Base-by-base conservation (phyloP, 2,888 invertebrate species). In the Meiosimyza platycephala region DNA sequence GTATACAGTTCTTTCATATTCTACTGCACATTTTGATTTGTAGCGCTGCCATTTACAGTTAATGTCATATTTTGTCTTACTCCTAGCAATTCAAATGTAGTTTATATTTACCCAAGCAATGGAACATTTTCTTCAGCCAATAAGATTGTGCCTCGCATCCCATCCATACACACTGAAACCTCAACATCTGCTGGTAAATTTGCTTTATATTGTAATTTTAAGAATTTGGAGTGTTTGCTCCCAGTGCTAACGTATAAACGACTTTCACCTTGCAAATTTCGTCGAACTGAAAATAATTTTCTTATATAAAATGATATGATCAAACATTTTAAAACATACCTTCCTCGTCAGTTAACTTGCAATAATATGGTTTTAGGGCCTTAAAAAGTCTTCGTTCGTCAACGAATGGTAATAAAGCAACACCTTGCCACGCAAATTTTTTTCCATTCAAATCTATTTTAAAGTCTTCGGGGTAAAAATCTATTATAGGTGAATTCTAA, bases 401-500 rank as follows among this genome's bases (percentile, higher is more conserved):
- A 0, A 99, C 99, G 88, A 99, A 99, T 7, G 99, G 99, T 76
- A 99, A 88, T 55, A 99, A 88, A 0, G 99, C 99, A 2, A 99
- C 99, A 60, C 99, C 99, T 88, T 99, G 98, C 99, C 99, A 99
- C 65, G 99, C 99, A 88, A 95, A 99, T 88, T 98, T 99, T 89
- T 99, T 99, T 50, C 99, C 99, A 88, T 99, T 99, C 78, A 99
- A 89, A 88, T 99, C 98, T 75, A 99, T 97, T 88, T 94, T 95
- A 88, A 99, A 99, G 87, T 99, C 97, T 84, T 92, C 93, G 0
- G 99, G 99, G 89, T 99, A 99, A 89, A 99, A 99, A 88, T 99
- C 99, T 80, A 99, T 98, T 74, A 99, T 99, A 0, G 94, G 89
- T 0, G 99, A 99, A 79, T 93, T 92, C 92, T 94, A 87, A n/a